Percentiles rank a stretch among this genome's conserved stretches.
These are phyloP conservation scores for Amiota communis DNA, from an alignment of 2,888 invertebrate species.

Conservation along the genomic window DNA sequence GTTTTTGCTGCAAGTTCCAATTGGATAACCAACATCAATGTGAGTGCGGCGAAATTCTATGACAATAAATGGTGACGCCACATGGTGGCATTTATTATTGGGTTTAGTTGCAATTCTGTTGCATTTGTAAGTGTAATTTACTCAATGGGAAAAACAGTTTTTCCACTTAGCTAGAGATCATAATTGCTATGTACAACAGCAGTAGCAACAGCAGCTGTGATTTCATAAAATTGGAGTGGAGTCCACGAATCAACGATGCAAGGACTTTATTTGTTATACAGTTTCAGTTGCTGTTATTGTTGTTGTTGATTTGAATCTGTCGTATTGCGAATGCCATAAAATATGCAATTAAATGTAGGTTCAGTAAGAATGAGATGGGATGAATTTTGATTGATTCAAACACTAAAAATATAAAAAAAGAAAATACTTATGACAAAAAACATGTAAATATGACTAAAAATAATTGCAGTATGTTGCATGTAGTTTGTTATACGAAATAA, in stretches of 20 bases:
- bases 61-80: constrained; percentile 4
- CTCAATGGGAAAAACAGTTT: constrained; percentile 56
- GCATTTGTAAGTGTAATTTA: constrained; percentile 65
- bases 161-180: constrained; percentile 42
- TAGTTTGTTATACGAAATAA: constrained; percentile 5
- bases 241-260: no score
- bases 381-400: no score
- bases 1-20: constrained; percentile 21
- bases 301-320: not conserved
- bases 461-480: constrained; percentile 3
- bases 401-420: no score
- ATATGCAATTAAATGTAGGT: constrained; percentile 14
- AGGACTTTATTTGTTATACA: no score
- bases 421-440: no score
- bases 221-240: no score
- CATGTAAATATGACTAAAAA: constrained; percentile 9
- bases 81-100: constrained; percentile 54
- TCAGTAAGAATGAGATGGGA: not conserved
- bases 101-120: constrained; percentile 61
- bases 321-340: not conserved
- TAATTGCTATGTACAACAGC: constrained; percentile 42
- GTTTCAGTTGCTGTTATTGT: no score
- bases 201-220: not conserved
- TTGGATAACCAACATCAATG: constrained; percentile 13
- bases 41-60: not conserved